phyloP scores from a whole-genome alignment of 2,797 vertebrate species.

The Danio choprae region DNA sequence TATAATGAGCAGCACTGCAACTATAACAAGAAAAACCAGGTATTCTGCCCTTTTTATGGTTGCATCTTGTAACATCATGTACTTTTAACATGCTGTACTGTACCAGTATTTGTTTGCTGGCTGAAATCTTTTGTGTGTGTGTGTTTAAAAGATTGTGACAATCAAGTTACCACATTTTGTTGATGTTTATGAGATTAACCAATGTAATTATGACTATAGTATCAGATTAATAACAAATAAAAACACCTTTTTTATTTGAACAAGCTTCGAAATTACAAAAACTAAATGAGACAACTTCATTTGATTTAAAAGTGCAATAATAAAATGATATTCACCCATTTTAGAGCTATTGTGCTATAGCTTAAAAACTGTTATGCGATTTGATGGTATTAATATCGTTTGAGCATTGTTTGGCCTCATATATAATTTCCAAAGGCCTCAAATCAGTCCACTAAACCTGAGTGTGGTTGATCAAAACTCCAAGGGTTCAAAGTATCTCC shows the following conservation, averaged over 20 bases:
- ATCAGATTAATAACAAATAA: neutral
- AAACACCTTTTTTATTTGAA: too few relatives aligned
- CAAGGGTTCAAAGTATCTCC: neutral
- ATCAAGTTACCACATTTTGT: neutral
- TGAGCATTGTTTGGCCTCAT: neutral
- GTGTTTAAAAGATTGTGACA: neutral
- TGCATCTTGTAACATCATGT: too few relatives aligned
- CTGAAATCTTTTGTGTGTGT: too few relatives aligned
- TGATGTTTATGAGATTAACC: neutral
- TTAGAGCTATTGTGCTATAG: too few relatives aligned
- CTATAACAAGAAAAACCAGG: too few relatives aligned
- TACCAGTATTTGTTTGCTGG: too few relatives aligned
- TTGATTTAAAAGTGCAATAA: neutral
- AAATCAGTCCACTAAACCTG: neutral
- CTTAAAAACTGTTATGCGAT: too few relatives aligned
- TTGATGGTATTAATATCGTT: neutral
- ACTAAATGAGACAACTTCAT: neutral
- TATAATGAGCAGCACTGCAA: too few relatives aligned
- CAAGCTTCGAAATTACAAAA: neutral
- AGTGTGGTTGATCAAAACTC: neutral
- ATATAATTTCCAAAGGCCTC: neutral
- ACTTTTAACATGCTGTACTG: too few relatives aligned
- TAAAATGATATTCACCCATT: too few relatives aligned
- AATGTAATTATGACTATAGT: too few relatives aligned
- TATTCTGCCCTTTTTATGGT: too few relatives aligned